Percentiles rank a stretch among this genome's conserved stretches.
Conservation (phyloP, 2,113 vertebrate species). For the Halcyon malimbica region DNA sequence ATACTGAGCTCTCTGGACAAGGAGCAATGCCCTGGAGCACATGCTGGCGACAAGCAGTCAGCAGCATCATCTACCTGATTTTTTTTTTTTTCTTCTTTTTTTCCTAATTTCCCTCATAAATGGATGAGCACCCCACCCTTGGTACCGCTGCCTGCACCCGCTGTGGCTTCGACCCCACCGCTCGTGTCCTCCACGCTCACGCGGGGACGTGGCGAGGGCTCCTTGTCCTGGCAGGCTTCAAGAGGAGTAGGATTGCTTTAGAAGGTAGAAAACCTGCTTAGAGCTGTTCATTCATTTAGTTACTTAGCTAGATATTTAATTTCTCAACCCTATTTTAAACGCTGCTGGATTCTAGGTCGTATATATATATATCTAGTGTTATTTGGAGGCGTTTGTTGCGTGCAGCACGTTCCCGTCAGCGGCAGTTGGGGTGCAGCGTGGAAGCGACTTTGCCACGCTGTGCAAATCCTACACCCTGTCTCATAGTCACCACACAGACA, state of each 20-base stretch:
- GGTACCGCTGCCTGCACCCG: accelerated
- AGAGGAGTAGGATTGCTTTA: neutral
- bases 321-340: neutral
- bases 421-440: neutral
- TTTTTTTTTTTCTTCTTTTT: neutral
- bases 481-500: conserved; percentile 7
- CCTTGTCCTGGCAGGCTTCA: accelerated
- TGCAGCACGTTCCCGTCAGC: accelerated
- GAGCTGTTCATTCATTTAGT: no score
- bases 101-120: neutral
- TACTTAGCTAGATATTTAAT: no score
- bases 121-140: accelerated
- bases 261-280: neutral
- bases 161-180: neutral
- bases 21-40: neutral
- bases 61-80: neutral
- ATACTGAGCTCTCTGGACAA: neutral
- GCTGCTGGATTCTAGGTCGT: neutral
- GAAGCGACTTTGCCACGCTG: neutral
- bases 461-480: neutral
- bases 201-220: neutral
- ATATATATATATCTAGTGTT: neutral
- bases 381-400: no score
- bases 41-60: neutral
- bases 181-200: accelerated